Base-by-base conservation (phyloP, 1,140 invertebrate species). In the Calephelis nemesis region DNA sequence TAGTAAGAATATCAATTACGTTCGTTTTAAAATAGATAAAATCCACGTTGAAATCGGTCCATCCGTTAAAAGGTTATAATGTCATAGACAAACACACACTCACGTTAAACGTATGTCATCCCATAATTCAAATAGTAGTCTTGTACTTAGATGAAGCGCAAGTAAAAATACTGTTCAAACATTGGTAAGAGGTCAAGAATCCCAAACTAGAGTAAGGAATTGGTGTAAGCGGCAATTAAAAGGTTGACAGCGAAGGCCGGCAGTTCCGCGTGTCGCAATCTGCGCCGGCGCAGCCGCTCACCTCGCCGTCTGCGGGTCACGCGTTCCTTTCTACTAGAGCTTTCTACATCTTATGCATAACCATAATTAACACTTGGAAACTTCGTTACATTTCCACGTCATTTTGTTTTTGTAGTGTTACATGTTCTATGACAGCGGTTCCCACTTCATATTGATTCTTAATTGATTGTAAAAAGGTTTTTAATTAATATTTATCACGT, bases 271-370 rank as follows among this genome's bases (percentile, higher is more conserved):
- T 85, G 82, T 87, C 77, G 83, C 83, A 90, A 86, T 68, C 67
- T 75, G 66, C 75, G 62, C 74, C 67, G 50, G 50, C 76, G 73
- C 72, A 66, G 73, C 87, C 88, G 83, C 86, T 86, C 88, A 87
- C 86, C 82, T 84, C 82, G 81, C 70, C 80, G 80, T 78, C 84
- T 80, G 77, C 83, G 78, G 85, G 83, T 87, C 83, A 86, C 81
- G 83, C 78, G 81, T 85, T 86, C 77, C 85, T 84, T 88, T 87
- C 88, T 91, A 89, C 85, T 91, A 91, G 89, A 87, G 84, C 88
- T 91, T 89, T 91, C 88, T 89, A 90, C 81, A 78, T 79, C 80
- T 83, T 65, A 64, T 72, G 47, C 73, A 72, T 81, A 82, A 76
- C 49, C 64, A 65, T 65, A 65, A 65, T 65, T 65, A 65, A 54